Percentiles rank a stretch among this genome's conserved stretches.
Conservation (phyloP, 2,888 invertebrate species). For the Malthinus seriepunctatus region DNA sequence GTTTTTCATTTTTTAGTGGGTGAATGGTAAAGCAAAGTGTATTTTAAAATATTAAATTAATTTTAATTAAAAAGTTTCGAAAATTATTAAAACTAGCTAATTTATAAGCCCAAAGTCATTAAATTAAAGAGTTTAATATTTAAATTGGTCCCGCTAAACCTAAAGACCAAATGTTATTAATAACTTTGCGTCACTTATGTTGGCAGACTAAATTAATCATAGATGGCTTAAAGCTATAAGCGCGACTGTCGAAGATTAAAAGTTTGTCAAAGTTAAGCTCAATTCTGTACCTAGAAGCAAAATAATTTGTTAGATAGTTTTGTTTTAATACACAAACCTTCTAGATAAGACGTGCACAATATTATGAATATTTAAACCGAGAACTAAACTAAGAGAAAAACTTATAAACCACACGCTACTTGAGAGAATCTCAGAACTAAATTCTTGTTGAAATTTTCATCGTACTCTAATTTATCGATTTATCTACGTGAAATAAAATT, state of each 20-base stretch:
- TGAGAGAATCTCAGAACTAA: no score
- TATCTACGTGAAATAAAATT: no score
- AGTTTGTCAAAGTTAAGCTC: conserved; percentile 21
- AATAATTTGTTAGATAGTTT: conserved; percentile 15
- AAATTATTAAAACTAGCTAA: not conserved
- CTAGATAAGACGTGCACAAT: no score
- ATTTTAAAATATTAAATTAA: no score
- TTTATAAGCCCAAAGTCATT: conserved; percentile 4
- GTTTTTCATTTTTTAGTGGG: no score
- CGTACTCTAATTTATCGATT: no score
- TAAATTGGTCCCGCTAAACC: conserved; percentile 24
- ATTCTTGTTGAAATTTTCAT: no score
- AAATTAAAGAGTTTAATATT: conserved; percentile 26
- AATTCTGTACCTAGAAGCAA: conserved; percentile 15
- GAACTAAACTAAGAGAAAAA: no score
- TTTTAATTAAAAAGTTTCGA: not conserved
- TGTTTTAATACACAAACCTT: not conserved
- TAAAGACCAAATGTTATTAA: conserved; percentile 28
- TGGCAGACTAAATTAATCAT: conserved; percentile 28
- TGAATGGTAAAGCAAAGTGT: no score
- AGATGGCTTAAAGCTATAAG: conserved; percentile 17
- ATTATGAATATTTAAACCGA: no score
- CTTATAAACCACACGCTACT: no score
- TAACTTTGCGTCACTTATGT: conserved; percentile 28
- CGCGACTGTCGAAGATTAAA: conserved; percentile 20